These are phyloP conservation scores for Bugula neritina DNA, from an alignment of 2,888 invertebrate genomes.

Conservation along the genomic window DNA sequence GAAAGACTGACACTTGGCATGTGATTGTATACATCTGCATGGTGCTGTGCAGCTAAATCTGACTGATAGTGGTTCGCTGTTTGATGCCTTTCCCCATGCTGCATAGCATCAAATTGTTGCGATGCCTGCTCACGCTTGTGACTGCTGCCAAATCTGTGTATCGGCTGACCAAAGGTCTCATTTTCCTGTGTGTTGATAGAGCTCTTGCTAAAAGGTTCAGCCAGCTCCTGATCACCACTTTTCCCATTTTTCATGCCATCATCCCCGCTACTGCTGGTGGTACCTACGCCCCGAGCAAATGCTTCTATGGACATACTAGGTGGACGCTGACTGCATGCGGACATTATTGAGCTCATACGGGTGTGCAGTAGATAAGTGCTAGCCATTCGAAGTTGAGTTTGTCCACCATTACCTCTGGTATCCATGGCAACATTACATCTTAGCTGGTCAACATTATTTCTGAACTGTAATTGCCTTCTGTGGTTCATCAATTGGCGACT, in stretches of 20 bases:
- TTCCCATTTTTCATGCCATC: neutral
- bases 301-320: no score
- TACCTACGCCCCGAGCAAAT: no score
- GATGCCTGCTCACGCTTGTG: slow-evolving; percentile 4
- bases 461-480: no score
- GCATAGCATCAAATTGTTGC: neutral
- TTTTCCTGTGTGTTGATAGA: neutral
- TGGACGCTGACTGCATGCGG: no score
- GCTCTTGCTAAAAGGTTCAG: neutral
- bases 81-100: neutral
- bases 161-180: slow-evolving; percentile 15
- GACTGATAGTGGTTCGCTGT: neutral
- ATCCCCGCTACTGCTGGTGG: neutral
- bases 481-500: no score
- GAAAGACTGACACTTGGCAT: slow-evolving; percentile 58
- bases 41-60: neutral
- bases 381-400: no score
- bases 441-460: no score
- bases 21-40: slow-evolving; percentile 26
- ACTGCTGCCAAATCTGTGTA: slow-evolving; percentile 22
- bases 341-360: no score
- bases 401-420: no score
- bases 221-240: neutral
- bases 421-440: no score
- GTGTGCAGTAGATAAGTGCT: no score